These are phyloP conservation scores for Melanotaenia maccullochi DNA, from an alignment of 2,797 vertebrate species.

Conservation along the genomic window DNA sequence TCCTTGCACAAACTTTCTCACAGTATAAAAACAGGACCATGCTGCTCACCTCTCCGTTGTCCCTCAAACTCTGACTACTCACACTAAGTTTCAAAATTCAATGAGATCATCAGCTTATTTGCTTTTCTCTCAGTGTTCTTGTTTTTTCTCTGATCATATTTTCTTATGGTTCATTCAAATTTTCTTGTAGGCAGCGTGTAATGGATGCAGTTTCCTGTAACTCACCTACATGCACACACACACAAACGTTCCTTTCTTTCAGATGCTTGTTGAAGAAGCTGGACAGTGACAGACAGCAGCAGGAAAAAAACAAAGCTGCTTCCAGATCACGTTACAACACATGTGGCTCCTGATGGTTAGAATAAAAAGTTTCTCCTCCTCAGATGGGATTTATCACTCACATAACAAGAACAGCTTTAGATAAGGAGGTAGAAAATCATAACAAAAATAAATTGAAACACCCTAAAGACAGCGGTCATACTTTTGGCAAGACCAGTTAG, in stretches of 20 bases:
- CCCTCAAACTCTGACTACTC: neutral
- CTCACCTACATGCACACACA: slow-evolving; percentile 24
- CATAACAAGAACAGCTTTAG: slow-evolving; percentile 29
- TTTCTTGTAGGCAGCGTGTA: slow-evolving; percentile 48
- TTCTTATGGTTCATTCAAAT: slow-evolving; percentile 51
- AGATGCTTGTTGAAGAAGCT: slow-evolving; percentile 22
- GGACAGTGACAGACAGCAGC: slow-evolving; percentile 17
- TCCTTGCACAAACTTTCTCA: slow-evolving; percentile 20
- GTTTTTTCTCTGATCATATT: neutral
- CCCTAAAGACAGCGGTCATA: slow-evolving; percentile 30
- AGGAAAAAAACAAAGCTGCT: slow-evolving; percentile 25
- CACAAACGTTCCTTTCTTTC: slow-evolving; percentile 9
- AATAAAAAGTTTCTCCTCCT: slow-evolving; percentile 30
- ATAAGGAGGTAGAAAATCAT: slow-evolving; percentile 12
- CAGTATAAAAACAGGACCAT: slow-evolving; percentile 38
- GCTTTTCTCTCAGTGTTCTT: neutral
- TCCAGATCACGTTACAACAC: slow-evolving; percentile 16
- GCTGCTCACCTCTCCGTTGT: neutral
- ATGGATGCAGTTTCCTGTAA: slow-evolving; percentile 27
- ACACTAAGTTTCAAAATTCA: neutral
- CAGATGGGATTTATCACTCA: slow-evolving; percentile 1
- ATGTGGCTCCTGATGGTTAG: neutral
- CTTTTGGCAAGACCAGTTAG: slow-evolving; percentile 25
- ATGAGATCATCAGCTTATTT: neutral
- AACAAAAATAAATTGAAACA: slow-evolving; percentile 27